phyloP scores from a whole-genome alignment of 2,888 invertebrate genomes.

The Cephalotes varians region DNA sequence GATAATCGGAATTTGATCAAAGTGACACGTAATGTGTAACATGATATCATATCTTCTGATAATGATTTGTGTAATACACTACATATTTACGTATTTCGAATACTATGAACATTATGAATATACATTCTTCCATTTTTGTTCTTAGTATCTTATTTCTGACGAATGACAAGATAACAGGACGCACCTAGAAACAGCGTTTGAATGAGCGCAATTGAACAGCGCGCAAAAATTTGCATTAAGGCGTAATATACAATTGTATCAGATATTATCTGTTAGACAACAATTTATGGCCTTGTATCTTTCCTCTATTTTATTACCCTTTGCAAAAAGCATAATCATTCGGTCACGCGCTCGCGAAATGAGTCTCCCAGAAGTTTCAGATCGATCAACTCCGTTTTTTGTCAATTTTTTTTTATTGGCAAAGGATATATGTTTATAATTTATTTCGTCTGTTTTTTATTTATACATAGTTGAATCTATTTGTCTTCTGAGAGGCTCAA shows the following conservation, averaged over 20 bases:
- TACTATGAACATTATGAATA: no score
- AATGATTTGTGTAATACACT: background rate
- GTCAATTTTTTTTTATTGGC: background rate
- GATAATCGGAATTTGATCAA: background rate
- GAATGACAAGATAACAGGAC: background rate
- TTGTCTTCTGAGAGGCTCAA: background rate
- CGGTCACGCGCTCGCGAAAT: background rate
- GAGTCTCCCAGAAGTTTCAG: background rate
- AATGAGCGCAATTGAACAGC: no score
- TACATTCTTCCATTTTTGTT: background rate
- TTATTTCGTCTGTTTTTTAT: background rate
- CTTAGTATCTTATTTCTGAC: background rate
- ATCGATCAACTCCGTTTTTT: background rate
- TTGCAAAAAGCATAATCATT: background rate
- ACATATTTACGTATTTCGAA: background rate
- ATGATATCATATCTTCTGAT: background rate
- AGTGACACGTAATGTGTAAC: background rate
- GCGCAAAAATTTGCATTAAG: slow-evolving; percentile 5
- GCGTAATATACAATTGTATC: background rate
- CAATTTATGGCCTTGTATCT: background rate
- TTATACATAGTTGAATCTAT: background rate
- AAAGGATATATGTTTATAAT: background rate
- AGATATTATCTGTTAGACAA: background rate
- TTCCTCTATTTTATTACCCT: background rate
- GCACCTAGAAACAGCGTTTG: background rate